phyloP scores from a whole-genome alignment of 2,888 invertebrate genomes.

The Acronicta alni region DNA sequence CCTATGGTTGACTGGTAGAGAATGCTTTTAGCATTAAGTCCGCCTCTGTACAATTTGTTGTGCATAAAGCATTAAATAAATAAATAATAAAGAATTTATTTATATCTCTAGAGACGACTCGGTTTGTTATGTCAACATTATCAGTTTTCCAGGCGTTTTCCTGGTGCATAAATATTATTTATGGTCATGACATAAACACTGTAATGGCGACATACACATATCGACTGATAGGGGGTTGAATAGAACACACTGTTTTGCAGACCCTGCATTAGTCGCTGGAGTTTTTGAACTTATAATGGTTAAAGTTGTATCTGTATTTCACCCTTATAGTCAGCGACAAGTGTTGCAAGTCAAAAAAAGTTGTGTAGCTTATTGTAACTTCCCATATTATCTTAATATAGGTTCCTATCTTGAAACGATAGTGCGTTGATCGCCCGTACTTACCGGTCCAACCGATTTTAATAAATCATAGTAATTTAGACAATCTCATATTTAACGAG shows the following conservation, averaged over 20 bases:
- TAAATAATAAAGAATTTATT: not conserved
- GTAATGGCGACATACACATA: slow-evolving; percentile 26
- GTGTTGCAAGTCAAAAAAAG: not conserved
- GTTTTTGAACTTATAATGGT: slow-evolving; percentile 1
- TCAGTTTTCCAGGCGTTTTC: slow-evolving; percentile 42
- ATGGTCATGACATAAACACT: slow-evolving; percentile 31
- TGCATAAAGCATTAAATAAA: too few relatives aligned
- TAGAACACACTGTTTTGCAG: slow-evolving; percentile 25
- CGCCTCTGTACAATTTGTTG: too few relatives aligned
- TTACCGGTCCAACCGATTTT: not conserved
- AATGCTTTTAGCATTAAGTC: too few relatives aligned
- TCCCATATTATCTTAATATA: too few relatives aligned
- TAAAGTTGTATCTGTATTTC: not conserved
- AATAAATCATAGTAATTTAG: slow-evolving; percentile 15
- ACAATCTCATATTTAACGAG: slow-evolving; percentile 4
- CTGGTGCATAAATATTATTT: slow-evolving; percentile 42
- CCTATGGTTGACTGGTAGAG: too few relatives aligned
- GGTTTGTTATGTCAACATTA: slow-evolving; percentile 13
- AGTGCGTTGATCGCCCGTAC: not conserved
- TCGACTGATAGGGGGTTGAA: slow-evolving; percentile 32
- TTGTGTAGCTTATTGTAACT: slow-evolving; percentile 1
- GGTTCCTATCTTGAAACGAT: too few relatives aligned
- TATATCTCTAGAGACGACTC: not conserved
- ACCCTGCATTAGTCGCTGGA: not conserved
- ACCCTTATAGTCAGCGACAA: not conserved